These are phyloP conservation scores for Temnothorax longispinosus DNA, from an alignment of 1,140 invertebrate species.

Conservation along the genomic window DNA sequence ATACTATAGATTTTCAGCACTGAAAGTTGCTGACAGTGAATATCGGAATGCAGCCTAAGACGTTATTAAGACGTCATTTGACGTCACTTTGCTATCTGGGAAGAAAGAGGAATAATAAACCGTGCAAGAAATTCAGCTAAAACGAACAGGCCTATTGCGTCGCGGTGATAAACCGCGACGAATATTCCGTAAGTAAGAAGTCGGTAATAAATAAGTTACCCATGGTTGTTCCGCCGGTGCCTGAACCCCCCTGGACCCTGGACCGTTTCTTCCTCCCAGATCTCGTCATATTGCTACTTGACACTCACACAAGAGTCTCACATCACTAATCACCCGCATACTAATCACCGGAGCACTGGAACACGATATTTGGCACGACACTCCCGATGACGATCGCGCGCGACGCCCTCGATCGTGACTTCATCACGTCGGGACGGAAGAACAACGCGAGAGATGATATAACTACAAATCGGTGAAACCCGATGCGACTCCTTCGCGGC, in stretches of 20 bases:
- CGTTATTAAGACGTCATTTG: no score
- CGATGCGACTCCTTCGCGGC: no score
- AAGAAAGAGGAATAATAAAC: no score
- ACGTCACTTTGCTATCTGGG: no score
- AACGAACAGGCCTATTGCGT: no score
- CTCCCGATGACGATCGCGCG: background rate
- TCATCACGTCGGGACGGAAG: background rate
- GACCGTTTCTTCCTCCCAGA: background rate
- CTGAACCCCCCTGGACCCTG: background rate
- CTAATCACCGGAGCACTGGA: background rate
- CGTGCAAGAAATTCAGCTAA: no score
- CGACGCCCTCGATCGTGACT: background rate
- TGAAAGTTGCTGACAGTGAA: no score
- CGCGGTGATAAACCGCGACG: background rate
- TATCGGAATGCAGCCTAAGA: no score
- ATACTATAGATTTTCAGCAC: no score
- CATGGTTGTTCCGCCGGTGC: background rate
- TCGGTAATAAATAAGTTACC: background rate
- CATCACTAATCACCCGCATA: background rate
- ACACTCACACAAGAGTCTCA: background rate
- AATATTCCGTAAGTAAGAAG: background rate
- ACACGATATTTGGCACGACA: background rate
- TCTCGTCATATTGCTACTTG: background rate
- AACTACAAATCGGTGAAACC: no score
- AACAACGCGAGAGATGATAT: background rate